Conservation (phyloP, 2,797 vertebrate genomes). For the Diceros bicornis region DNA sequence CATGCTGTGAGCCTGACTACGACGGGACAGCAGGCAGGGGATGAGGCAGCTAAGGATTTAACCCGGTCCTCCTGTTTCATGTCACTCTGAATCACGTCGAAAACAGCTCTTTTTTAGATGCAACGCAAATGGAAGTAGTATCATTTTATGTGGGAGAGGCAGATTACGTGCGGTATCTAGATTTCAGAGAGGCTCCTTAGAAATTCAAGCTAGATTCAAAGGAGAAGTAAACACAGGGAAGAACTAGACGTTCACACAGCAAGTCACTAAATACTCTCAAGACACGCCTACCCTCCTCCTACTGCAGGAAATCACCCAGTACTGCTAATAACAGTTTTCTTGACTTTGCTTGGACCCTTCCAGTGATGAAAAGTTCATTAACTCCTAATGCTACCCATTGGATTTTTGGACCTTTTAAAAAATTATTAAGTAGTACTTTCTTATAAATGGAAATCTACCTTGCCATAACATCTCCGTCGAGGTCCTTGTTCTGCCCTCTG, state of each 20-base stretch:
- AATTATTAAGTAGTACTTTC: not conserved
- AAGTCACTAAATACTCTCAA: constrained; percentile 7
- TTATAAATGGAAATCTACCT: not conserved
- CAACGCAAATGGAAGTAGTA: not conserved
- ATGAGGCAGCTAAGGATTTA: not conserved
- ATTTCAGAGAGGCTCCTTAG: constrained; percentile 27
- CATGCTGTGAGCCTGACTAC: not conserved
- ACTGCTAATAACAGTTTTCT: constrained; percentile 28
- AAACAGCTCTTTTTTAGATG: constrained; percentile 33
- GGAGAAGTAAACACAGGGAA: not conserved
- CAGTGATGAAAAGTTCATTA: not conserved
- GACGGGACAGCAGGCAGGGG: not conserved
- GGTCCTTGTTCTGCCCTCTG: not conserved
- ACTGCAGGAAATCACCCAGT: not conserved
- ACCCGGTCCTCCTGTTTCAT: not conserved
- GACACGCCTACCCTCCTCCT: not conserved
- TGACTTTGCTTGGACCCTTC: not conserved
- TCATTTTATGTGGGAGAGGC: not conserved
- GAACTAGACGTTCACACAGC: constrained; percentile 16
- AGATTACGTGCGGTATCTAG: not conserved
- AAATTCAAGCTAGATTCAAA: constrained; percentile 64
- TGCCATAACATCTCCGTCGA: not conserved
- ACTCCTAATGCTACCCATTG: not conserved
- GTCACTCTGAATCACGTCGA: constrained; percentile 46
- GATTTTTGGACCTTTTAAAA: not conserved